Evolutionary conservation across 2,888 invertebrate species (phyloP).

Genomic region (Carpatolechia fugitivella): DNA sequence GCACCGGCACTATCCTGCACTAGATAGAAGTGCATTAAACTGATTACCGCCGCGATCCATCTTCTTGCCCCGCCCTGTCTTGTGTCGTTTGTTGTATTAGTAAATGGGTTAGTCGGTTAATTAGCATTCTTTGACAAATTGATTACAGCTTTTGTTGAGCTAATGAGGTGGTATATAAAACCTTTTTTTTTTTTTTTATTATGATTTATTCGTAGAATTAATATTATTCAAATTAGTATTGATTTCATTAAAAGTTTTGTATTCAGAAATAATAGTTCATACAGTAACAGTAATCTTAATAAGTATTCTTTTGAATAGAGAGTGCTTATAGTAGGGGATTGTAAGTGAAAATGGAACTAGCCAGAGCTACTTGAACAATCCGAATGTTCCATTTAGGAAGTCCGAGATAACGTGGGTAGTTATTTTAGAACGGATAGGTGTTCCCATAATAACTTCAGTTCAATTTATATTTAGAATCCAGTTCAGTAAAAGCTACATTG

Average conservation of each 20-base stretch:
- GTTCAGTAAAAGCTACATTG: background rate
- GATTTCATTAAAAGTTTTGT: background rate
- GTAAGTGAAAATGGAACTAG: background rate
- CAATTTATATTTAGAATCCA: background rate
- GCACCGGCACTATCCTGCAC: constrained; percentile 31
- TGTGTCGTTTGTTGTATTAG: constrained; percentile 9
- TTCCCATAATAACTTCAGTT: constrained; percentile 48
- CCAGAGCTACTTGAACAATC: constrained; percentile 3
- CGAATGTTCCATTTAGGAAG: constrained; percentile 1
- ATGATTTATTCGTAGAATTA: too few relatives aligned
- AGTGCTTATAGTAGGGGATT: background rate
- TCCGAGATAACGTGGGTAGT: background rate
- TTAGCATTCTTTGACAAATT: constrained; percentile 7
- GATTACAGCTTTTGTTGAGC: background rate
- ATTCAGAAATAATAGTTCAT: background rate
- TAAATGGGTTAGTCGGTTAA: constrained; percentile 6
- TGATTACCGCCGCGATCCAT: constrained; percentile 70
- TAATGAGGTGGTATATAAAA: background rate
- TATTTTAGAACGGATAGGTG: constrained; percentile 38
- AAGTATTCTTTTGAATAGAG: background rate
- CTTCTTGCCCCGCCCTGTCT: constrained; percentile 37
- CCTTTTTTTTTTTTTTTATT: background rate
- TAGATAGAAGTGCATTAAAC: constrained; percentile 72
- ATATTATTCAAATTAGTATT: too few relatives aligned
- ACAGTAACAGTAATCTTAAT: background rate